Evolutionary conservation across 2,797 vertebrate genomes (phyloP), one percentile per base, ranked within the genome.

Genomic region (Sebastes baramenuke): DNA sequence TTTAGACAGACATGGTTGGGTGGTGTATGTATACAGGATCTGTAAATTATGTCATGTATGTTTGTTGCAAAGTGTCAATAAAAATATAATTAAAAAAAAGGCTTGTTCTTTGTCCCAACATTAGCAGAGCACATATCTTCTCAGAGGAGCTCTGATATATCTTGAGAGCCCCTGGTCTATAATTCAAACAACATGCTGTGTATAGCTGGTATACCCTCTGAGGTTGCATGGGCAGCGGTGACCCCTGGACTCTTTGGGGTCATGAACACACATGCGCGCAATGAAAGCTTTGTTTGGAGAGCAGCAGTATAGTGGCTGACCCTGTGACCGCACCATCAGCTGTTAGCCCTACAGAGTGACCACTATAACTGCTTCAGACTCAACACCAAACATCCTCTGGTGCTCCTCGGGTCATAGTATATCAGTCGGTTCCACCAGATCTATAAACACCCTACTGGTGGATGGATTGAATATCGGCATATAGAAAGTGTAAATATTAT

Each of bases 261-360:
- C 91, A 87, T 78, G 87, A 85, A 81, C 89, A 93, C 85, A 89
- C 79, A 90, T 89, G 91, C 64, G 72, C 34, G 76, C 80, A 88
- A 91, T 87, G 80, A 84, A 91, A 80, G 72, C 89, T 89, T 91
- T 92, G 90, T 93, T 92, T 90, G 49, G 81, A 83, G 86, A 89
- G 69, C 84, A 75, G 80, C 83, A 74, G 83, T 59, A 38, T 38
- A 69, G 76, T 73, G 46, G 67, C 66, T 93, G 92, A 92, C 91
- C 91, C 55, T 72, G 62, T 89, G 92, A 92, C 94, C 91, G 22
- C 82, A 77, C 61, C 83, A 84, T 93, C 93, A 93, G 89, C 90
- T 92, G 87, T 87, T 90, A 79, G 80, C 75, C 85, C 82, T 32
- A 62, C 81, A 75, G 79, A 83, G 67, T 75, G 83, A 84, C 79